phyloP scores from a whole-genome alignment of 2,797 vertebrate species.

The Morus bassanus region DNA sequence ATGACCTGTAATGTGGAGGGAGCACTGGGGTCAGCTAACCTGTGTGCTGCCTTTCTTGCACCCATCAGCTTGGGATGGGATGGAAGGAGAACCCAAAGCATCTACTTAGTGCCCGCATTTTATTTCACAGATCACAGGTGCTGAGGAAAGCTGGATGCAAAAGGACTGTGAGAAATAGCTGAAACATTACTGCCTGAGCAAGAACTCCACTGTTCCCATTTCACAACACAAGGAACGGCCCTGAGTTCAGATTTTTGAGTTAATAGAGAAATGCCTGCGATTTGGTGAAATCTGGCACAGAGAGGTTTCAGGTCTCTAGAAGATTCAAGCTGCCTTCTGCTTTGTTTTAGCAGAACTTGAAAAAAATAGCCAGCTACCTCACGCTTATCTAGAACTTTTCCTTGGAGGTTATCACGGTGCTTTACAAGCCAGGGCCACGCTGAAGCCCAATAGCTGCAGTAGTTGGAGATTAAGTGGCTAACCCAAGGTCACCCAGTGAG shows the following conservation, averaged over 20 bases:
- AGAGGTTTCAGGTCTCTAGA: not conserved
- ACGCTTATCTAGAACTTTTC: constrained; percentile 12
- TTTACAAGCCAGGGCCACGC: not conserved
- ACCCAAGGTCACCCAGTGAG: constrained; percentile 23
- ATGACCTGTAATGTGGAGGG: not conserved
- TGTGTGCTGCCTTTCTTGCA: not conserved
- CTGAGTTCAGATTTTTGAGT: not conserved
- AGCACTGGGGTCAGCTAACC: not conserved
- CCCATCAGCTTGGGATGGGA: no score
- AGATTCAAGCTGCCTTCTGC: not conserved
- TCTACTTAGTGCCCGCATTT: not conserved
- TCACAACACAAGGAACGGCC: not conserved
- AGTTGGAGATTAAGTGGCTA: not conserved
- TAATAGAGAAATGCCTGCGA: not conserved
- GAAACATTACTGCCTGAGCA: not conserved
- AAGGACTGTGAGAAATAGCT: not conserved
- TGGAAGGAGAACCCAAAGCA: not conserved
- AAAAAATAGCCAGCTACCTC: not conserved
- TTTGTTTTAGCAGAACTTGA: not conserved
- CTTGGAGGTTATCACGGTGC: not conserved
- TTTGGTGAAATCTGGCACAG: not conserved
- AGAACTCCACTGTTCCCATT: not conserved
- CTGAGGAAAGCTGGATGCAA: not conserved
- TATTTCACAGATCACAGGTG: not conserved
- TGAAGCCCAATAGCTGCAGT: not conserved